Base-by-base conservation (phyloP, 1,140 invertebrate genomes). In the Leptopilina clavipes region DNA sequence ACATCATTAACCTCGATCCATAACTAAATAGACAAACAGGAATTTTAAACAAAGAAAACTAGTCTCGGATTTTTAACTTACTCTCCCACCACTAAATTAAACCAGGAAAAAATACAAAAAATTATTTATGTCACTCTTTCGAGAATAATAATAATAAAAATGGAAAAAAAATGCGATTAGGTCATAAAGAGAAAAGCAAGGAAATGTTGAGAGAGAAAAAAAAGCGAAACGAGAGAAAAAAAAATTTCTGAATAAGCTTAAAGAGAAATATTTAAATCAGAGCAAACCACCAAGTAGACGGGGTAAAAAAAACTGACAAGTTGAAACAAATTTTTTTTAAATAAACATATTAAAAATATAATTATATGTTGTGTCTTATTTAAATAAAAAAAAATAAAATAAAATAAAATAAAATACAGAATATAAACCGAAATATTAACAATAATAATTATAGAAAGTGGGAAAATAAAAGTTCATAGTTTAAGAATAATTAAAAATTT, bases 401-500 rank as follows among this genome's bases (percentile, higher is more conserved):
- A n/a, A n/a, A n/a, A n/a, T 3, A 1, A 14, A 48, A 14, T 48
- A 48, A 48, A 48, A 48, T 3, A 14, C 45, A n/a, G 3, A n/a
- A 48, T 5, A 48, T 5, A 5, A 48, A 12, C 12, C n/a, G 14
- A 11, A 48, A 48, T 48, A 14, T 48, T 48, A 48, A 48, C n/a
- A 48, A 11, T 14, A 48, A 11, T 14, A 14, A 14, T 48, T 48
- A 48, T 48, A 14, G 14, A 48, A 48, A 48, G 14, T 48, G 45
- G n/a, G 1, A 48, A 3, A 44, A 14, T 14, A 48, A 14, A 31
- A 31, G 25, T 6, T 31, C 10, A 14, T 14, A 48, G 11, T 48
- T 14, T 48, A 14, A 14, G 45, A 48, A 48, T 48, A 48, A 48
- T 48, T 48, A 48, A 48, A 48, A 48, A 48, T 48, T 48, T 48